A percentile compares a stretch with the other conserved stretches of the same genome.
phyloP scores from a whole-genome alignment of 2,113 vertebrate species.

The Baryphthengus martii region DNA sequence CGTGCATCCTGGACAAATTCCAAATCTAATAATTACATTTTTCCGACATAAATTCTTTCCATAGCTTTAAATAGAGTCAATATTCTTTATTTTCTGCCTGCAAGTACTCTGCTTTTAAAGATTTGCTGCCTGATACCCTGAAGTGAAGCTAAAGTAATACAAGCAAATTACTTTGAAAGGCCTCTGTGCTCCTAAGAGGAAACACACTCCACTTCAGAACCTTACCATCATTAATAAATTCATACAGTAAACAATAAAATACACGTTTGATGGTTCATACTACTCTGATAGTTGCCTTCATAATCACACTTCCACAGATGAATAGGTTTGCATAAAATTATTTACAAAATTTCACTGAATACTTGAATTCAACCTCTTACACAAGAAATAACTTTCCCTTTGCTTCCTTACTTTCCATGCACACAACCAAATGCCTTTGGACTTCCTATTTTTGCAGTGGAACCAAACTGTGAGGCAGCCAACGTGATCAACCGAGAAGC shows the following conservation, averaged over 20 bases:
- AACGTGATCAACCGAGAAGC: neutral
- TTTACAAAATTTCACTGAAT: neutral
- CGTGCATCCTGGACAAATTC: neutral
- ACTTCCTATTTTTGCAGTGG: neutral
- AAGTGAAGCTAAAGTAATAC: neutral
- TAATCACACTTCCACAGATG: neutral
- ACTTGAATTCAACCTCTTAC: neutral
- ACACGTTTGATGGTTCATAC: neutral
- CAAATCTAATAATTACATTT: neutral
- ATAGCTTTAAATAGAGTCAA: neutral
- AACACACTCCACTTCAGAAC: neutral
- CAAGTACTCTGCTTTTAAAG: neutral
- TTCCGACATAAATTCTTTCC: neutral
- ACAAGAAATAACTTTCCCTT: neutral
- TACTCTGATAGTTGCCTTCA: neutral
- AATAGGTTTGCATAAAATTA: neutral
- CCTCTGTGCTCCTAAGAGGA: neutral
- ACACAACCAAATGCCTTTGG: rapidly evolving
- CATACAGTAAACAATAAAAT: neutral
- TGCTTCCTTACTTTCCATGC: neutral
- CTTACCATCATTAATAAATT: neutral
- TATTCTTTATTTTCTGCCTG: neutral
- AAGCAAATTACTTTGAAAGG: neutral
- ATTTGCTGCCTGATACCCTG: neutral
- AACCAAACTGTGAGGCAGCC: neutral